Percentiles rank a stretch among this genome's conserved stretches.
Evolutionary conservation across 2,888 invertebrate species (phyloP).

Genomic region (Cotesia congregata): DNA sequence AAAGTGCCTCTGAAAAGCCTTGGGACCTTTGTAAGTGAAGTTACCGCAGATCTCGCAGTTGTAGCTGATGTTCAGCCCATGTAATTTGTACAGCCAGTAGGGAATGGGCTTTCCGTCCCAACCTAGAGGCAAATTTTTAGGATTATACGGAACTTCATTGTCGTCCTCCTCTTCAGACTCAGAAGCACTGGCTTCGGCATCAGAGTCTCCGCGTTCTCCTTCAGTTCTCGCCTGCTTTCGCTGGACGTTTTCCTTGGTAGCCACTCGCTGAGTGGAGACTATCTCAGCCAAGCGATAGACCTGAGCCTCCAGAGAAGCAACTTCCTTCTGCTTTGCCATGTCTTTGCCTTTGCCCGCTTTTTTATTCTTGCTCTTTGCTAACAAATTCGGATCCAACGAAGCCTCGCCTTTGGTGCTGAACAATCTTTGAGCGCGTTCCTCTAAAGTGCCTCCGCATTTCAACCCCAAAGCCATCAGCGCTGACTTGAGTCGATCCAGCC

Average conservation of each 20-base stretch:
- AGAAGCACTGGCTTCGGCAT: constrained; percentile 87
- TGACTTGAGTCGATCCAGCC: constrained; percentile 96
- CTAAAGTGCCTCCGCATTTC: constrained; percentile 98
- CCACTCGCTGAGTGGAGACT: constrained; percentile 86
- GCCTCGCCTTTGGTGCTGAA: constrained; percentile 97
- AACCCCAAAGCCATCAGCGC: constrained; percentile 96
- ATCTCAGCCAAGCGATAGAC: constrained; percentile 89
- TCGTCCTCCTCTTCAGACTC: constrained; percentile 89
- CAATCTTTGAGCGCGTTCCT: constrained; percentile 96
- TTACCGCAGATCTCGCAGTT: constrained; percentile 99
- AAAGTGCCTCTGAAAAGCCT: constrained; percentile 99
- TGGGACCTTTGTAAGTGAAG: constrained; percentile 97
- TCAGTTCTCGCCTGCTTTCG: constrained; percentile 97
- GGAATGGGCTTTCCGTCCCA: constrained; percentile 98
- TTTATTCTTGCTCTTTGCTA: constrained; percentile 90
- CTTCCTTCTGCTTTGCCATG: constrained; percentile 84
- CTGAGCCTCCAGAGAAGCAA: constrained; percentile 90
- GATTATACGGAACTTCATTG: constrained; percentile 98
- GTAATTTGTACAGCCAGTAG: constrained; percentile 99
- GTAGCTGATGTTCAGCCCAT: constrained; percentile 98
- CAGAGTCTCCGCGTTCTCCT: constrained; percentile 88
- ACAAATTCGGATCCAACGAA: constrained; percentile 90
- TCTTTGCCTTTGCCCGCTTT: constrained; percentile 75
- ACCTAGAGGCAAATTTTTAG: constrained; percentile 98
- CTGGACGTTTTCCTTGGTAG: constrained; percentile 98